A percentile compares a stretch with the other conserved stretches of the same genome.
These are phyloP conservation scores for Leptatherina wallacei DNA, from an alignment of 2,797 vertebrate species.

Conservation along the genomic window DNA sequence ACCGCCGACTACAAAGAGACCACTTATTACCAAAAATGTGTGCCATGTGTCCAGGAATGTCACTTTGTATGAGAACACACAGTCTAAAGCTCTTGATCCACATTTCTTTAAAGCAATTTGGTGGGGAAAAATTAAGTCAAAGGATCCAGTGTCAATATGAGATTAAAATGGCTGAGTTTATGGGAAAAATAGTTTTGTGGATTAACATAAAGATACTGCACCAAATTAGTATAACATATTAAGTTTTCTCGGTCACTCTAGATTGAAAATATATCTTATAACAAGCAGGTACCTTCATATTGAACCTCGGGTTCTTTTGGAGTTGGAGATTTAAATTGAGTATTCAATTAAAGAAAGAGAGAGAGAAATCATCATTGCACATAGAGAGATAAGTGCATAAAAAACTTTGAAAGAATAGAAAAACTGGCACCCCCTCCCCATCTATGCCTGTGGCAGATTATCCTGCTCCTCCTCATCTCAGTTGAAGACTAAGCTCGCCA, in stretches of 20 bases:
- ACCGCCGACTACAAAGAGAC: constrained; percentile 59
- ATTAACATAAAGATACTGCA: neutral
- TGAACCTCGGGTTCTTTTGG: neutral
- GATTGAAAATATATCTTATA: neutral
- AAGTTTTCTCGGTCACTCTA: neutral
- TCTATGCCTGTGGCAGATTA: constrained; percentile 24
- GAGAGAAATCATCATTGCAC: neutral
- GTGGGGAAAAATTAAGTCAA: neutral
- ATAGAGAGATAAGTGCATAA: constrained; percentile 8
- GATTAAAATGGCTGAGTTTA: neutral
- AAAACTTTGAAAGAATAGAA: constrained; percentile 13
- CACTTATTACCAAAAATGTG: constrained; percentile 50
- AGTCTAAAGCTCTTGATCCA: constrained; percentile 8
- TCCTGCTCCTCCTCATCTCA: constrained; percentile 34
- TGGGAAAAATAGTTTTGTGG: neutral
- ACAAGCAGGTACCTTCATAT: neutral
- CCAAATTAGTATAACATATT: neutral
- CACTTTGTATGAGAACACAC: constrained; percentile 17
- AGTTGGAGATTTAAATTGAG: neutral
- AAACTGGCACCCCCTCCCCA: constrained; percentile 36
- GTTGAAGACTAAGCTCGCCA: constrained; percentile 33
- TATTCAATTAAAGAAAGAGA: neutral
- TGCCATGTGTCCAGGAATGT: constrained; percentile 59
- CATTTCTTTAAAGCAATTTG: constrained; percentile 10
- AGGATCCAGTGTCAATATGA: neutral